phyloP scores from a whole-genome alignment of 1,140 invertebrate species.

The Zelostemma sp. region DNA sequence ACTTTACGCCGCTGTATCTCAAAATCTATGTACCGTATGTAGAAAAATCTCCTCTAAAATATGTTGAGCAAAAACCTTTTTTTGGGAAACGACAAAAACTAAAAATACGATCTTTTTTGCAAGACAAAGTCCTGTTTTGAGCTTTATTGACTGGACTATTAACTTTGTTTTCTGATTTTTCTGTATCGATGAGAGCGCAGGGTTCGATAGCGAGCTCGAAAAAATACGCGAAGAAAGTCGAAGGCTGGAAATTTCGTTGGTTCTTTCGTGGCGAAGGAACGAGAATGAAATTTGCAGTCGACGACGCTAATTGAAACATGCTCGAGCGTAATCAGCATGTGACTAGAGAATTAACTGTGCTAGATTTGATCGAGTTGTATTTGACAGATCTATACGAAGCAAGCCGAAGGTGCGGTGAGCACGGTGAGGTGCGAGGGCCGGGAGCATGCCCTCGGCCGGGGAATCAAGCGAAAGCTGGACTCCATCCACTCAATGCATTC shows the following conservation, averaged over 20 bases:
- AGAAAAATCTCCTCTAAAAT: too few relatives aligned
- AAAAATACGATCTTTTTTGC: too few relatives aligned
- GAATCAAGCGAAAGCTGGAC: constrained; percentile 71
- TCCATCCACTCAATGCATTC: constrained; percentile 71
- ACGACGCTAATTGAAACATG: constrained; percentile 6
- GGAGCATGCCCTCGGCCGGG: constrained; percentile 65
- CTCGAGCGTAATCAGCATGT: constrained; percentile 56
- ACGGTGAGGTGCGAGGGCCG: constrained; percentile 69
- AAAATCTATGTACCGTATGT: too few relatives aligned
- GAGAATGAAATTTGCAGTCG: not conserved
- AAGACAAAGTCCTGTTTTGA: too few relatives aligned
- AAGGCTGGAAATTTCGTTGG: constrained; percentile 5
- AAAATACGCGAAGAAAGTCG: too few relatives aligned
- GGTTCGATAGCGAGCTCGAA: too few relatives aligned
- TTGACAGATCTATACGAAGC: constrained; percentile 71
- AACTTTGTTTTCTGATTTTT: too few relatives aligned
- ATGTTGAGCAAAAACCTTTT: too few relatives aligned
- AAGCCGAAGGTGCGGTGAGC: constrained; percentile 69
- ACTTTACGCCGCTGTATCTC: too few relatives aligned
- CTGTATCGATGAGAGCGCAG: too few relatives aligned
- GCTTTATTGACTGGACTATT: too few relatives aligned
- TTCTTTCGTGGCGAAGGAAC: not conserved
- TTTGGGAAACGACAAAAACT: too few relatives aligned
- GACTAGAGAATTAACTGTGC: constrained; percentile 65
- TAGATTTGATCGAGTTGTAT: constrained; percentile 70